Evolutionary conservation across 1,140 invertebrate species (phyloP), one percentile per base, ranked within the genome.

Genomic region (Mesaphorura yosii): DNA sequence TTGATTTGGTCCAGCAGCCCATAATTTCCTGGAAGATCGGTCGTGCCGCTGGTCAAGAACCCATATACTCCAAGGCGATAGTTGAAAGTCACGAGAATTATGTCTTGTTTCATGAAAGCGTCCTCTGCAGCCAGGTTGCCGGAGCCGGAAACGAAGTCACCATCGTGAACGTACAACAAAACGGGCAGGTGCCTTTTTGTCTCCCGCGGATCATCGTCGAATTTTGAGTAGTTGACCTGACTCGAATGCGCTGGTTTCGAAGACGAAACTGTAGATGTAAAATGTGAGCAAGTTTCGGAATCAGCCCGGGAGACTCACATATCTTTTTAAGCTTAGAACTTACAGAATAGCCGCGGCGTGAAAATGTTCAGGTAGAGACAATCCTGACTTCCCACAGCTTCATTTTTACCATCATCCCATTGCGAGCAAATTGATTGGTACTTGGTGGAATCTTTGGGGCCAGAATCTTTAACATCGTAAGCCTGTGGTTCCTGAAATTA

Each of bases 131-230:
- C 95, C 19, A 82, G 74, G 67, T 93, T 91, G 3, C 87, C 91
- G 14, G 91, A 85, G 0, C 94, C 94, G 58, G 84, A 82, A 10
- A 81, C 76, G 69, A 92, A 98, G 64, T 94, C 87, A 0, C 94
- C 94, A 0, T 90, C 93, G 66, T 98, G 92, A 55, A 98, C 91
- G 70, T 95, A 94, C 41, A 98, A 80, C 82, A 95, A 88, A 2
- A 98, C 87, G 17, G 90, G 80, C 72, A 85, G 89, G 53, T 75
- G 77, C 23, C 23, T 6, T 15, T 15, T 25, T 6, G 44, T 19
- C 15, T 46, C 4, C 6, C 44, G 17, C 7, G 44, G 44, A 26
- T 46, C 23, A 4, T 46, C 44, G 23, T 46, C 44, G 20, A 10
- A 46, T 6, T 23, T 23, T 23, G 44, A 46, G 10, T 15, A 26